phyloP scores from a whole-genome alignment of 2,113 vertebrate species.

The Tetrax tetrax region DNA sequence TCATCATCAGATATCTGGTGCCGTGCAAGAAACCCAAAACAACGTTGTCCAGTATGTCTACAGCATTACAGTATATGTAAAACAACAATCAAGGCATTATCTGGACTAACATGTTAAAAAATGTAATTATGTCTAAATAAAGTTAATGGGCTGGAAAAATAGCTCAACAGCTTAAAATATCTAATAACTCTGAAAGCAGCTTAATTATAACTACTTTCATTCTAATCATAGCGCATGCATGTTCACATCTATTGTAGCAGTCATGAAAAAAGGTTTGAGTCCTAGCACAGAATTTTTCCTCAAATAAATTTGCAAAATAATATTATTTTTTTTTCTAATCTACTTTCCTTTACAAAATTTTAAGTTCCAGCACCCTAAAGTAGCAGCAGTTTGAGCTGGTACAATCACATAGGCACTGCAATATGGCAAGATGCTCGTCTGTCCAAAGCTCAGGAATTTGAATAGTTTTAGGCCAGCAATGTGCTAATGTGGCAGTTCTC shows the following conservation, averaged over 20 bases:
- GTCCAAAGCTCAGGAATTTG: not conserved
- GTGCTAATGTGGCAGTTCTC: not conserved
- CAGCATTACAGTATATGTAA: not conserved
- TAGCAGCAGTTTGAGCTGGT: not conserved
- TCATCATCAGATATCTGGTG: not conserved
- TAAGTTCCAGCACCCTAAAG: not conserved
- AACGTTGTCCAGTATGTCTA: not conserved
- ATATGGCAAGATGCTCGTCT: not conserved
- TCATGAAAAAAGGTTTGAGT: not conserved
- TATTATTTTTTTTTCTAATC: not conserved
- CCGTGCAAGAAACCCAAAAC: not conserved
- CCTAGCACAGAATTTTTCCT: not conserved
- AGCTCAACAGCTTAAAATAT: constrained; percentile 29
- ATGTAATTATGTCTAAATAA: constrained; percentile 39
- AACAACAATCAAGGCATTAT: not conserved
- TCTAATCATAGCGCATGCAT: not conserved
- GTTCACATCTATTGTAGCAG: not conserved
- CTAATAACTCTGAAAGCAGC: constrained; percentile 20
- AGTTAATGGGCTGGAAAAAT: constrained; percentile 58
- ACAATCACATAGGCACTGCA: not conserved
- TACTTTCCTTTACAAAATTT: not conserved
- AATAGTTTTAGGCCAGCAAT: not conserved
- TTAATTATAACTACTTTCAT: constrained; percentile 43
- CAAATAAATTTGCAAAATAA: not conserved
- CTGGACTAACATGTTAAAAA: constrained; percentile 23